A percentile compares a stretch with the other conserved stretches of the same genome.
Evolutionary conservation across 2,888 invertebrate genomes (phyloP).

Genomic region (Eupithecia subfuscata): DNA sequence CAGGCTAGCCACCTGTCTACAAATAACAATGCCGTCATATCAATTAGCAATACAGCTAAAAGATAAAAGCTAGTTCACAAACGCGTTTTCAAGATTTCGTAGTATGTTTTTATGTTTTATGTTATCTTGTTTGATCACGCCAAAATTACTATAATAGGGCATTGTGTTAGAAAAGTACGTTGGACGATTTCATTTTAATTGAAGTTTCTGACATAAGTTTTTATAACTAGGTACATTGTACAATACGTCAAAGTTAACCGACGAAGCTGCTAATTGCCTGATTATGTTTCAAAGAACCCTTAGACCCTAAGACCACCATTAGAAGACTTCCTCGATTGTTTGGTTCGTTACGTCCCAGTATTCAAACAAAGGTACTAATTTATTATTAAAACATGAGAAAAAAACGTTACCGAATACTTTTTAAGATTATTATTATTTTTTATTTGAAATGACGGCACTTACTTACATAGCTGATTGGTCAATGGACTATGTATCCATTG

Average conservation of each 20-base stretch:
- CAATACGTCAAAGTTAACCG: no score
- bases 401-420: no score
- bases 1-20: not conserved
- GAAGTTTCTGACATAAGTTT: no score
- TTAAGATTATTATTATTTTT: not conserved
- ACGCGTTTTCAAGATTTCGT: not conserved
- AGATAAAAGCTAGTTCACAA: not conserved
- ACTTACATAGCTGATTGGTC: not conserved
- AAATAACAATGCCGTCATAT: constrained; percentile 5
- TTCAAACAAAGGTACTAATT: no score
- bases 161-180: no score
- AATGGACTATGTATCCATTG: not conserved
- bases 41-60: constrained; percentile 3
- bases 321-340: not conserved
- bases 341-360: not conserved
- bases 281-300: no score
- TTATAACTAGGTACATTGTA: no score
- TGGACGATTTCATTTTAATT: no score
- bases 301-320: no score
- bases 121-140: not conserved
- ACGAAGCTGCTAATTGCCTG: no score
- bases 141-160: not conserved
- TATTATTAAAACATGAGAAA: no score
- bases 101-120: not conserved
- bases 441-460: not conserved